A percentile compares a stretch with the other conserved stretches of the same genome.
Evolutionary conservation across 2,797 vertebrate genomes (phyloP).

Genomic region (Rhinichthys osculus): DNA sequence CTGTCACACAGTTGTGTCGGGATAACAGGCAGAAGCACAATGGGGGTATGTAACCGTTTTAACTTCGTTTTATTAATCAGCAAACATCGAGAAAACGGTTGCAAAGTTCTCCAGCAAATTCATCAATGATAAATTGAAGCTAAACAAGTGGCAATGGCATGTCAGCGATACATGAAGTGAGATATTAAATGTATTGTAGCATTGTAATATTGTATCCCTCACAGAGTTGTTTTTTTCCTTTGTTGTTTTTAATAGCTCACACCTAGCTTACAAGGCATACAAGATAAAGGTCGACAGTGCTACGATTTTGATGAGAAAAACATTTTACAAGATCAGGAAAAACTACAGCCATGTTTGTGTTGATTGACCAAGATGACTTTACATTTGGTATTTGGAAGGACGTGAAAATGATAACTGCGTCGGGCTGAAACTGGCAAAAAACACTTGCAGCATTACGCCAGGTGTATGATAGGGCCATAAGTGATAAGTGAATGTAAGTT

Average conservation of each 20-base stretch:
- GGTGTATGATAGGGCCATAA: too few relatives aligned
- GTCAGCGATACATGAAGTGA: neutral
- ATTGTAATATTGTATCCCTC: neutral
- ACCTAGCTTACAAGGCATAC: neutral
- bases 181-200: neutral
- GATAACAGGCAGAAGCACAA: conserved; percentile 35
- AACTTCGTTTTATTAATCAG: conserved; percentile 21
- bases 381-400: too few relatives aligned
- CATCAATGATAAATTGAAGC: neutral
- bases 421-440: too few relatives aligned
- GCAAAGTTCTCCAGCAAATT: neutral
- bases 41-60: conserved; percentile 37
- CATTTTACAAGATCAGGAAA: neutral
- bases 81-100: neutral
- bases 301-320: neutral
- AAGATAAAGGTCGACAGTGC: neutral
- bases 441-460: too few relatives aligned
- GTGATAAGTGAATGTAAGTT: neutral
- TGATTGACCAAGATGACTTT: neutral
- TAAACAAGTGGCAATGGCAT: neutral
- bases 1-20: conserved; percentile 69
- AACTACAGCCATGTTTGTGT: neutral
- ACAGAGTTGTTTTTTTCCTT: neutral
- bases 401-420: too few relatives aligned
- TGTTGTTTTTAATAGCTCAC: neutral